A percentile compares a stretch with the other conserved stretches of the same genome.
These are phyloP conservation scores for Aurelia sp. DNA, from an alignment of 30 jellyfish, hydroid and myxozoan genomes.

Conservation along the genomic window DNA sequence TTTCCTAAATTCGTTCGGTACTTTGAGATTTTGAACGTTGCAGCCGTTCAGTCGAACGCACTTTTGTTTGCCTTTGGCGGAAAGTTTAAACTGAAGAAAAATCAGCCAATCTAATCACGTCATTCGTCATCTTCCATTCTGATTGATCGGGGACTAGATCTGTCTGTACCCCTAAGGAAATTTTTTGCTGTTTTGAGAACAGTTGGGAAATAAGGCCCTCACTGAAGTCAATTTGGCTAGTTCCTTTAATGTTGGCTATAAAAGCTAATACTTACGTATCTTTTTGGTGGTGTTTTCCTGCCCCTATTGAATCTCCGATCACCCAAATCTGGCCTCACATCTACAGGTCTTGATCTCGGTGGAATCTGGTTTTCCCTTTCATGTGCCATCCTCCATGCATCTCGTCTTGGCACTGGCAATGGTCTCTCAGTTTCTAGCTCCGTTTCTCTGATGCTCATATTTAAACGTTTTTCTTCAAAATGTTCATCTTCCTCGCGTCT, in stretches of 20 bases:
- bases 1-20: too few species aligned
- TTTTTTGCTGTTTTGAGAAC: too few species aligned
- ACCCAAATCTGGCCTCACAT: slow-evolving; percentile 23
- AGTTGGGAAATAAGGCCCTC: too few species aligned
- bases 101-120: too few species aligned
- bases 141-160: too few species aligned
- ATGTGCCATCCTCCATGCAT: slow-evolving; percentile 46
- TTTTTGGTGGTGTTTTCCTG: slow-evolving; percentile 35
- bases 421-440: slow-evolving; percentile 45
- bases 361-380: slow-evolving; percentile 32
- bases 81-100: too few species aligned
- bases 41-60: too few species aligned
- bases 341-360: slow-evolving; percentile 42
- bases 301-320: slow-evolving; percentile 49
- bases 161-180: too few species aligned
- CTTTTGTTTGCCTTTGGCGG: too few species aligned
- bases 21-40: too few species aligned
- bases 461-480: slow-evolving; percentile 86
- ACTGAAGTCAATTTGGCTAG: too few species aligned
- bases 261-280: slow-evolving; percentile 36
- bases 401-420: slow-evolving; percentile 21
- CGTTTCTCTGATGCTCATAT: slow-evolving; percentile 45
- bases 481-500: slow-evolving; percentile 89
- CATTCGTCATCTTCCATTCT: too few species aligned
- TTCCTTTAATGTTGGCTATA: neutral